Conservation (phyloP, 2,797 vertebrate genomes). For the Sphenodon punctatus region DNA sequence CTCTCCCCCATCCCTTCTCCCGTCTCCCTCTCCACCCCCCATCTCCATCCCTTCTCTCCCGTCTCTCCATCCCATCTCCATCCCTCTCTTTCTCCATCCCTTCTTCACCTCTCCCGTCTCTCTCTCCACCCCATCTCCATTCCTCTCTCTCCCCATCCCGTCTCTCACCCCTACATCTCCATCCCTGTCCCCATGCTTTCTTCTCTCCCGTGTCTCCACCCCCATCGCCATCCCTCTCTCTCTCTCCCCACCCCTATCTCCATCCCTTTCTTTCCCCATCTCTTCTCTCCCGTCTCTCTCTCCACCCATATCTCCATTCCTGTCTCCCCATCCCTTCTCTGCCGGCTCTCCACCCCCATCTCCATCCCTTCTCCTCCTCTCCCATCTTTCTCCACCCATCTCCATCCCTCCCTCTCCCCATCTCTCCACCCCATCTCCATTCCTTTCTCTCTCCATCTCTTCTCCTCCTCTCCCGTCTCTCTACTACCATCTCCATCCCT, state of each 20-base stretch:
- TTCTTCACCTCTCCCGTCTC: background rate
- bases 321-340: background rate
- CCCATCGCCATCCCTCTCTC: rapidly evolving
- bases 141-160: background rate
- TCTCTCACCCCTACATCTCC: background rate
- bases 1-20: background rate
- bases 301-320: background rate
- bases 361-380: too few species aligned
- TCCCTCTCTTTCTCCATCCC: background rate
- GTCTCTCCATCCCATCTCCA: background rate
- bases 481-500: conserved; percentile 22
- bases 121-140: background rate
- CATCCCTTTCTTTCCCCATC: background rate
- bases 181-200: too few species aligned
- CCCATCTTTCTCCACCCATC: conserved; percentile 47
- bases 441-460: background rate
- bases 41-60: background rate
- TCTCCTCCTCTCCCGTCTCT: background rate
- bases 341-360: background rate
- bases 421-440: background rate
- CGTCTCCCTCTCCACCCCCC: background rate
- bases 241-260: too few species aligned
- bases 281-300: background rate
- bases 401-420: background rate
- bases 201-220: background rate